These are phyloP conservation scores for Microcebus griseorufus DNA, from an alignment of 2,113 vertebrate genomes.

Conservation along the genomic window DNA sequence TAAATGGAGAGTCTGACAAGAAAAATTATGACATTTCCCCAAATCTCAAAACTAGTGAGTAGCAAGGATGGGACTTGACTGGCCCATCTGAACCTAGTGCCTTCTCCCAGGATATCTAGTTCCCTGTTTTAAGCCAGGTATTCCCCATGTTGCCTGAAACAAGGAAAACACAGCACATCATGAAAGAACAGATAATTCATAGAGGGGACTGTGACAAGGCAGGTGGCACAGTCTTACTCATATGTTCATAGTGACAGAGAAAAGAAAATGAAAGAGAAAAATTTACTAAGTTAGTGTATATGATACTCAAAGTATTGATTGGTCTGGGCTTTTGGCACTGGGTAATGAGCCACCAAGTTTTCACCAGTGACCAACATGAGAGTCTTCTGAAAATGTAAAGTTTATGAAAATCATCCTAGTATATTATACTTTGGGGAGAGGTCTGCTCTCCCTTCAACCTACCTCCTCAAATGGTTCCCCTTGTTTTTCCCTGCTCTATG, in stretches of 20 bases:
- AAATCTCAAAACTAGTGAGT: not conserved
- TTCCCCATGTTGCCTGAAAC: not conserved
- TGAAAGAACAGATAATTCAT: not conserved
- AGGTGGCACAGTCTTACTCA: not conserved
- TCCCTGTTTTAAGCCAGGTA: not conserved
- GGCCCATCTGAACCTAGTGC: not conserved
- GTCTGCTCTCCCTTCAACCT: not conserved
- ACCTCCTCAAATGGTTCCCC: not conserved
- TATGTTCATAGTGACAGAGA: not conserved
- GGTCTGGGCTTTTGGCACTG: not conserved
- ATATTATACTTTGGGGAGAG: not conserved
- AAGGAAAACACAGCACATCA: not conserved
- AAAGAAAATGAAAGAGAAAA: not conserved
- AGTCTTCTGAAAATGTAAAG: not conserved
- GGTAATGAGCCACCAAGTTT: not conserved
- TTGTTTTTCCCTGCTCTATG: not conserved
- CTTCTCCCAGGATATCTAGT: not conserved
- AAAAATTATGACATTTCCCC: not conserved
- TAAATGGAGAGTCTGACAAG: not conserved
- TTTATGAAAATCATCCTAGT: not conserved
- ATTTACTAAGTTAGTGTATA: not conserved
- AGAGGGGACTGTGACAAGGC: not conserved
- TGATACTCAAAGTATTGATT: not conserved
- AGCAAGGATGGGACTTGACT: not conserved
- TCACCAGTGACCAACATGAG: not conserved